Base-by-base conservation (phyloP, 1,140 invertebrate genomes). In the Aphelenchoides besseyi region DNA sequence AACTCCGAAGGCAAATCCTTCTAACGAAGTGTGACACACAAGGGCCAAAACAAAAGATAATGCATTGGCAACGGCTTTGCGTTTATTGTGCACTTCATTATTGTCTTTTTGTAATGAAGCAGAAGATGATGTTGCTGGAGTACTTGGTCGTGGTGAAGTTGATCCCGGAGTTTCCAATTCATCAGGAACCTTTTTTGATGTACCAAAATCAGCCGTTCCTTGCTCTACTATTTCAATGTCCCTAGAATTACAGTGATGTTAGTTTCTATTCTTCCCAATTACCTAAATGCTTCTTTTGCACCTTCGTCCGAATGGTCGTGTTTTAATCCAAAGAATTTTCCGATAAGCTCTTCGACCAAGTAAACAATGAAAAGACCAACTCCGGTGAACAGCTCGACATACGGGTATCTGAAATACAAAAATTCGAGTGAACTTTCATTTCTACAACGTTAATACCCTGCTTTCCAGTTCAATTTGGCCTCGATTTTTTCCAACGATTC, bases 1-100 rank as follows among this genome's bases (percentile, higher is more conserved):
- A 35, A 93, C 85, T 0, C 92, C 92, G 78, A 94, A 91, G 0
- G 91, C 91, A 33, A 93, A 82, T 41, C 92, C 92, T 86, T 94
- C 92, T 29, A 93, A 87, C 1, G 86, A 67, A 63, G 72, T 75
- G 91, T 82, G 16, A 91, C 90, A 79, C 92, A 92, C 41, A 92
- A 79, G 76, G 1, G 78, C 78, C 0, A 75, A 62, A 1, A 81
- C 70, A 41, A 79, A 80, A 3, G 79, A 72, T 9, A 79, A 35
- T 1, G 78, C 73, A 2, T 75, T 69, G 3, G 71, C 48, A 1
- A 78, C 3, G 2, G 70, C 69, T 28, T 77, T 80, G 41, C 37
- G 30, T 0, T 64, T 12, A 62, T 71, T 64, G 67, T n/a, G 2
- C 16, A 16, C 61, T 69, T 70, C 5, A 8, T 59, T 23, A 33